Evolutionary conservation across 1,140 invertebrate genomes (phyloP).

Genomic region (Helicoverpa zea): DNA sequence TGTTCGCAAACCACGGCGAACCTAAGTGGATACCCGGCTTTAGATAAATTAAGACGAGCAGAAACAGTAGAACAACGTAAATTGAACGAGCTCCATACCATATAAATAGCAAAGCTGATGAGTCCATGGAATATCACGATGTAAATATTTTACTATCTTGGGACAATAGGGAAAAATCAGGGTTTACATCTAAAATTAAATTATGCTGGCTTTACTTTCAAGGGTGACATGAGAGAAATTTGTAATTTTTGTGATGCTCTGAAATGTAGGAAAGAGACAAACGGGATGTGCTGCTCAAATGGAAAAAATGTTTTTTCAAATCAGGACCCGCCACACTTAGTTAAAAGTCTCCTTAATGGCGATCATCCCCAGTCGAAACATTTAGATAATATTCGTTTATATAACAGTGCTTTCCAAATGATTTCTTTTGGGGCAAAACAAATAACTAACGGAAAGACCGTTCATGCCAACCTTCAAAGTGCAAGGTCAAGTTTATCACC

Average conservation of each 20-base stretch:
- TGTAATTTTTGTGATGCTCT: constrained; percentile 31
- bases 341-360: neutral
- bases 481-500: too few relatives aligned
- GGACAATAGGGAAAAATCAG: constrained; percentile 33
- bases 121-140: constrained; percentile 29
- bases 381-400: too few relatives aligned
- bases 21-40: too few relatives aligned
- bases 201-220: constrained; percentile 27
- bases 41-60: too few relatives aligned
- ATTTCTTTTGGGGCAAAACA: too few relatives aligned
- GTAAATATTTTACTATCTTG: constrained; percentile 27
- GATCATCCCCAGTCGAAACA: too few relatives aligned
- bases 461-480: too few relatives aligned
- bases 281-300: neutral
- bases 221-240: constrained; percentile 30
- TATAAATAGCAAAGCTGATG: constrained; percentile 24
- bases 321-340: neutral
- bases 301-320: constrained; percentile 1
- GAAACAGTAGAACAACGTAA: too few relatives aligned
- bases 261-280: constrained; percentile 13
- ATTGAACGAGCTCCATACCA: neutral
- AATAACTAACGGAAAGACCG: too few relatives aligned
- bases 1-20: too few relatives aligned
- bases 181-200: constrained; percentile 36
- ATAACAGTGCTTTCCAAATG: too few relatives aligned